Base-by-base conservation (phyloP, 1,140 invertebrate species). In the Megathymus violae region DNA sequence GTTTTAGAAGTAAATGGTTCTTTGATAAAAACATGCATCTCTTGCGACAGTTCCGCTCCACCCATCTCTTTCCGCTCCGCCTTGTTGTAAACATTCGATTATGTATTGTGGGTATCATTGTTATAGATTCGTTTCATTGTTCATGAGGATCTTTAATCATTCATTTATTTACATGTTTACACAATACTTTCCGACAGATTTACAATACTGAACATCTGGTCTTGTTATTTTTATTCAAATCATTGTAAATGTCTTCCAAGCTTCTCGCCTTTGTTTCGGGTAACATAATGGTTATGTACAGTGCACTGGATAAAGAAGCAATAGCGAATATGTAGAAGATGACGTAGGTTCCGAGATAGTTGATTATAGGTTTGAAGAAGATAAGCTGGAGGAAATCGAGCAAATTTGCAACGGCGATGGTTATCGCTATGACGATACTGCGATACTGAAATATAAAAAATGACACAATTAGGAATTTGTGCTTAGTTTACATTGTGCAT, bases 241-340 rank as follows among this genome's bases (percentile, higher is more conserved):
- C 44, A 10, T 25, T 47, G 19, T 47, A 47, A 47, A n/a, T n/a
- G n/a, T 47, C 19, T 47, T 47, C 17, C 19, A 47, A 47, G 19
- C n/a, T 25, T 25, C 44, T 22, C 25, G 1, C 16, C 25, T 47
- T 47, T 3, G 44, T 47, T 25, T 47, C 44, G n/a, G 44, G 44
- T 1, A 25, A 11, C 22, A 3, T 4, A 5, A 25, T 25, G 1
- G 25, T 47, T 10, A 47, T 25, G 4, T 25, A 47, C 4, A 47
- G 0, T 13, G 44, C 19, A 25, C 44, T 13, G 11, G 4, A 1
- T 5, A 47, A 25, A 25, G 17, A 47, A 1, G 25, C 11, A 11
- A 47, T 11, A 4, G 16, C 44, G n/a, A 47, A 47, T 4, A 25
- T 13, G 19, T 25, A 47, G 44, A 47, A 47, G 6, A 47, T 47